Base-by-base conservation (phyloP, 2,113 vertebrate genomes). In the Sula dactylatra region DNA sequence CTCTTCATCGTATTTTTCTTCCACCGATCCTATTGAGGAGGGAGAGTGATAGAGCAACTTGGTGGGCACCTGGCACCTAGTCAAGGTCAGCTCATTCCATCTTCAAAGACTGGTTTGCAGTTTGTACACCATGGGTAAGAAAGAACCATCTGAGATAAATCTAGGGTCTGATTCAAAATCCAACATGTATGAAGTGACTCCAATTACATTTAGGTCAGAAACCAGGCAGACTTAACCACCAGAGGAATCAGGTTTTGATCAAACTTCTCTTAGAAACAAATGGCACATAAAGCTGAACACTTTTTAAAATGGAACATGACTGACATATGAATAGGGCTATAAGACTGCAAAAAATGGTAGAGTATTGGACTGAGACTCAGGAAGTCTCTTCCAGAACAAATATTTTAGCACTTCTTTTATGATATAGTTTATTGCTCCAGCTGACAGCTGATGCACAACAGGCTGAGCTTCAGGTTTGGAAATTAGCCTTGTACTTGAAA, bases 31-130 rank as follows among this genome's bases (percentile, higher is more conserved):
- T 34, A 34, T 22, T 47, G 22, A 91, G 31, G 2, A 14, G 2
- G 5, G 3, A 16, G 9, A 44, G 19, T 29, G 26, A 56, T 6
- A 29, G 19, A 49, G 11, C 34, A 38, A 8, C 11, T n/a, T 59
- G 17, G 34, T 45, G 7, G 6, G 9, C 22, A 32, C 8, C 8
- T 29, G 4, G 4, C 3, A 0, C 27, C 27, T 16, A 65, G 38
- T 7, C 49, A 82, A 70, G 11, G 25, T 59, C 61, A 89, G 11
- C 10, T 65, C 20, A 49, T 2, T 5, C 40, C 15, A 42, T 45
- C 16, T 17, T 58, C 76, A 76, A 76, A 52, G 20, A 70, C 17
- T n/a, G 6, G 7, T 47, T 47, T 76, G 45, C 54, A 55, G 18
- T 65, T 86, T 71, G 49, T 64, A 74, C 20, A 62, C 9, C 2